Conservation (phyloP, 2,113 vertebrate species). For the Leptobrachium ailaonicum region DNA sequence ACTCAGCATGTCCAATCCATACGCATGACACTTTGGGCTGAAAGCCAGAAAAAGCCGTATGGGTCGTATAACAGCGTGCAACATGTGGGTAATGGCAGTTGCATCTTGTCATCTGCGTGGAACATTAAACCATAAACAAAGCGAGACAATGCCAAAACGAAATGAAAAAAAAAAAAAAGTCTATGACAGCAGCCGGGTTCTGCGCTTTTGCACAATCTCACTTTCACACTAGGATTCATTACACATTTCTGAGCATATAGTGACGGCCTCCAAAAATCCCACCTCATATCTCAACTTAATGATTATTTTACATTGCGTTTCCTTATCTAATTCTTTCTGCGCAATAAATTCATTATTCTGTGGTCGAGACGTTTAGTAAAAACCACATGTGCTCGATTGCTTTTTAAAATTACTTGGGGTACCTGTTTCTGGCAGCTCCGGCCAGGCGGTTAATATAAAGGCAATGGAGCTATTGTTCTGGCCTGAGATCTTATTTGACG, state of each 20-base stretch:
- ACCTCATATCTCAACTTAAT: conserved; percentile 35
- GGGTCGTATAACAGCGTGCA: conserved; percentile 4
- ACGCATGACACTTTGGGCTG: conserved; percentile 26
- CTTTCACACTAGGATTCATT: conserved; percentile 36
- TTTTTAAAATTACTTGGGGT: background rate
- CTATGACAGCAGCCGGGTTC: background rate
- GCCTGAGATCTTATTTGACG: background rate
- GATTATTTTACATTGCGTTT: conserved; percentile 22
- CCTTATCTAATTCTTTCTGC: conserved; percentile 37
- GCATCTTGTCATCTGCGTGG: conserved; percentile 41
- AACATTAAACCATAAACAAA: conserved; percentile 39
- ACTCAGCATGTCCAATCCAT: conserved; percentile 19
- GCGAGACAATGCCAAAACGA: conserved; percentile 10
- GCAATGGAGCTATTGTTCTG: background rate
- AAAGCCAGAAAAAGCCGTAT: conserved; percentile 6
- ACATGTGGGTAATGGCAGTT: conserved; percentile 41
- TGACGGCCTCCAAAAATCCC: conserved; percentile 31
- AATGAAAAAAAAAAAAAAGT: background rate
- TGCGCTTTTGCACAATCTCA: conserved; percentile 12
- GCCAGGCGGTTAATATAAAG: background rate
- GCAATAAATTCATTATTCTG: conserved; percentile 30
- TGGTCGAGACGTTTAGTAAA: conserved; percentile 12
- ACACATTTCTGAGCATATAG: background rate
- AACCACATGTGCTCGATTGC: conserved; percentile 21
- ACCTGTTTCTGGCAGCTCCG: conserved; percentile 21